Evolutionary conservation across 2,113 vertebrate species (phyloP), one percentile per base, ranked within the genome.

Genomic region (Lepidothrix coronata): DNA sequence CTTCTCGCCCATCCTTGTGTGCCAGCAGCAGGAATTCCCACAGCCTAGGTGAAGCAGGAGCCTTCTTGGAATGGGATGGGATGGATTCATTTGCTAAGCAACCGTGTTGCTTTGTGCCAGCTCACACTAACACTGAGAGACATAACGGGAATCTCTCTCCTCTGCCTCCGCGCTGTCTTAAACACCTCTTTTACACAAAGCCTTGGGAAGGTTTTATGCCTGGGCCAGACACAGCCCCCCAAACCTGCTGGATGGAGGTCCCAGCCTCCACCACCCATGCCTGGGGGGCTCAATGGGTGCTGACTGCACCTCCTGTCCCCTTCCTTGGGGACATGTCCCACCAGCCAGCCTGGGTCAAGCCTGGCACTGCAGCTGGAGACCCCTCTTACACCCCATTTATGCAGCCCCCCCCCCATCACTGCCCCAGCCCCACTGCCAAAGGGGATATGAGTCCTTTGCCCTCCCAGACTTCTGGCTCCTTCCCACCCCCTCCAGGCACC

Each of bases 1-100:
- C 11, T 37, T 12, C 21, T 35, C 0, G 2, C 41, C 55, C 5
- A 0, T 39, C 58, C 49, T 51, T 1, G 0, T 5, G 6, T 0
- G 0, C 25, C 1, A 1, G 76, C 19, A 48, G 33, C 30, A 8
- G 11, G 16, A 54, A 65, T 73, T 92, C 80, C 83, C 9, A 1
- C 1, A 76, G 55, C 59, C 12, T n/a, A 25, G 79, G 89, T 30
- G 16, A 57, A 61, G 80, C 44, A 46, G 25, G 20, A 1, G 7
- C 75, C 66, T 63, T 44, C 24, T n/a, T 0, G 0, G 67, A 52
- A 8, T 10, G 17, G 63, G 55, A 10, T 70, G 27, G 83, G 79
- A 39, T 71, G 95, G 93, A 75, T 85, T 22, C 44, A 1, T 76
- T 85, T 91, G 94, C 95, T 85, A 70, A 95, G 94, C 92, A 87